These are phyloP conservation scores for Gnathonemus echidnorhynchus DNA, from an alignment of 2,113 vertebrate genomes.

Conservation along the genomic window DNA sequence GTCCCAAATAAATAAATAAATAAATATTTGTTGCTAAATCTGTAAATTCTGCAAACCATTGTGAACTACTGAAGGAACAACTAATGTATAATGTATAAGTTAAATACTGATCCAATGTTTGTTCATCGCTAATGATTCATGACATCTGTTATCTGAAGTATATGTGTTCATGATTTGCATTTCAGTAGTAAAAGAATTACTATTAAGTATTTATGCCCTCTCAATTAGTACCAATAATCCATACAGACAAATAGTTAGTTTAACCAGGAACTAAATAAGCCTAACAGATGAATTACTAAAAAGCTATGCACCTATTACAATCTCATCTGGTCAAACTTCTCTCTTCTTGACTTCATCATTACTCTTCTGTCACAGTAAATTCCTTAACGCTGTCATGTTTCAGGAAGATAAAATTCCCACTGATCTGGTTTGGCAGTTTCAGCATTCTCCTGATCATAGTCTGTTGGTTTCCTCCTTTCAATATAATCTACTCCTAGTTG, in stretches of 20 bases:
- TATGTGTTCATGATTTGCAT: neutral
- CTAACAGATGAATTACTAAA: neutral
- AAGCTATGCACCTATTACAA: neutral
- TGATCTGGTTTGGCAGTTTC: neutral
- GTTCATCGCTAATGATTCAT: neutral
- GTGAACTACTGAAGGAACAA: neutral
- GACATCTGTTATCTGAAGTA: neutral
- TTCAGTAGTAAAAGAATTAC: neutral
- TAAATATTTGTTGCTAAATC: neutral
- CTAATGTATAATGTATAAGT: neutral
- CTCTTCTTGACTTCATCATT: neutral
- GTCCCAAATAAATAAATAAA: too few species aligned
- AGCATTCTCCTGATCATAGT: neutral
- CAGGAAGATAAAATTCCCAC: neutral
- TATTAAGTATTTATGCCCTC: neutral
- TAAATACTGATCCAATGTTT: neutral
- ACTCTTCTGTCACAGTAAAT: neutral
- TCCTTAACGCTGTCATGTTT: neutral
- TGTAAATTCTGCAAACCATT: neutral
- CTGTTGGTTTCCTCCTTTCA: neutral
- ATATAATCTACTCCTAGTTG: neutral
- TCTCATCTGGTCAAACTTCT: neutral
- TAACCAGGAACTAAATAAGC: neutral
- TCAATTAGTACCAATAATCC: neutral
- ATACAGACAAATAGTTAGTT: neutral